These are phyloP conservation scores for Platichthys stellatus DNA, from an alignment of 2,113 vertebrate genomes.

Conservation along the genomic window DNA sequence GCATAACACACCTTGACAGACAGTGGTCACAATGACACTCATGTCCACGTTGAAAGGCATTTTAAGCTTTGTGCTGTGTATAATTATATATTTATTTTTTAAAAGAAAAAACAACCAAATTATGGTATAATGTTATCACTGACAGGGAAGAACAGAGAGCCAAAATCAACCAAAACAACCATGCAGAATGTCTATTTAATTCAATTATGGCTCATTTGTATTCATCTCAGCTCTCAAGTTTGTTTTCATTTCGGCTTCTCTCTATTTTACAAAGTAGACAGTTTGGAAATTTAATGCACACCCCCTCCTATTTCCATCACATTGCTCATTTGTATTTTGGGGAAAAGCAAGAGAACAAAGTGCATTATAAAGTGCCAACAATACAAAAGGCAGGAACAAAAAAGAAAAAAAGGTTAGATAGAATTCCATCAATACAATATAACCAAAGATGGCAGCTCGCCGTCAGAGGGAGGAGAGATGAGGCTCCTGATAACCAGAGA, in stretches of 20 bases:
- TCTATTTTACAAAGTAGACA: conserved; percentile 7
- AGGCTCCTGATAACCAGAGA: conserved; percentile 21
- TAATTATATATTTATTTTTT: background rate
- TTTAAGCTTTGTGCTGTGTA: too few species aligned
- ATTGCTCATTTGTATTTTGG: conserved; percentile 36
- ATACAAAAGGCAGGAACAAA: conserved; percentile 22
- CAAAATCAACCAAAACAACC: background rate
- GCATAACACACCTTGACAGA: background rate
- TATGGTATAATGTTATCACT: background rate
- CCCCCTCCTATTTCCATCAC: conserved; percentile 14
- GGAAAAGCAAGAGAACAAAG: conserved; percentile 32
- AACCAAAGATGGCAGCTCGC: conserved; percentile 14
- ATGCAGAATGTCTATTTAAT: background rate
- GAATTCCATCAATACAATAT: conserved; percentile 26
- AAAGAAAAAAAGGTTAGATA: conserved; percentile 20
- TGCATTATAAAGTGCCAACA: conserved; percentile 40
- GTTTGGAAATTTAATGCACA: conserved; percentile 35
- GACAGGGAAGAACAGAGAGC: too few species aligned
- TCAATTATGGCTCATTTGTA: background rate
- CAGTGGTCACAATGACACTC: background rate
- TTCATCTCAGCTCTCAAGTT: background rate
- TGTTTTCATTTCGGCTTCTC: conserved; percentile 2
- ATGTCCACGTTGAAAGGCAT: background rate
- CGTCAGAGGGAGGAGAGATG: conserved; percentile 29
- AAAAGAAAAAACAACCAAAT: background rate